phyloP scores from a whole-genome alignment of 1,140 invertebrate species.

The Meloidogyne chitwoodi region DNA sequence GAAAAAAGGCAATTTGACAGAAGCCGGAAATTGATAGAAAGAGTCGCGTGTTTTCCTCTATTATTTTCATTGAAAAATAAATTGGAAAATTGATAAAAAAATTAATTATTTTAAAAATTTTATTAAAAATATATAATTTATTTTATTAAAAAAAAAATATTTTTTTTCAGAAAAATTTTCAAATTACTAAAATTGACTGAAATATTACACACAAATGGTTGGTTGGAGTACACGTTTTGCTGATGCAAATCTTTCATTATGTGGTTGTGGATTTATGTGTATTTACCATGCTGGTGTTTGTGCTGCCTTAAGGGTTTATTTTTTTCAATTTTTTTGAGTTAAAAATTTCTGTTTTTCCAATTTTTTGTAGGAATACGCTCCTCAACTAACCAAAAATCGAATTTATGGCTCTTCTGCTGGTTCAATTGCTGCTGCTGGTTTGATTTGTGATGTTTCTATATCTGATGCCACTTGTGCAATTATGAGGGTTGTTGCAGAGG shows the following conservation, averaged over 20 bases:
- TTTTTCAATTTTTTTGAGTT: no score
- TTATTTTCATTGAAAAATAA: neutral
- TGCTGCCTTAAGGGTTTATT: conserved; percentile 65
- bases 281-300: conserved; percentile 72
- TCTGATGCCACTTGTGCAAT: conserved; percentile 66
- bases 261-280: conserved; percentile 26
- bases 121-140: neutral
- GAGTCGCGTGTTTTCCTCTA: neutral
- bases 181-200: neutral
- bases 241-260: conserved; percentile 14
- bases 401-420: conserved; percentile 94
- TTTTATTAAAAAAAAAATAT: neutral
- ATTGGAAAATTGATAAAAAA: no score
- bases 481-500: conserved; percentile 51
- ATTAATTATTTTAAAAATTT: no score
- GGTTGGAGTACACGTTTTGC: conserved; percentile 7
- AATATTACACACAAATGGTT: neutral
- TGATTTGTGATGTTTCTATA: conserved; percentile 84
- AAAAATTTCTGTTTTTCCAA: neutral
- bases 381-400: conserved; percentile 84
- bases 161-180: neutral
- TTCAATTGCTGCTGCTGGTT: conserved; percentile 83
- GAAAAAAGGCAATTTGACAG: neutral
- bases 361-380: conserved; percentile 75
- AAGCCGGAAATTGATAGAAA: neutral